Base-by-base conservation (phyloP, 2,797 vertebrate genomes). In the Tauraco hartlaubi region DNA sequence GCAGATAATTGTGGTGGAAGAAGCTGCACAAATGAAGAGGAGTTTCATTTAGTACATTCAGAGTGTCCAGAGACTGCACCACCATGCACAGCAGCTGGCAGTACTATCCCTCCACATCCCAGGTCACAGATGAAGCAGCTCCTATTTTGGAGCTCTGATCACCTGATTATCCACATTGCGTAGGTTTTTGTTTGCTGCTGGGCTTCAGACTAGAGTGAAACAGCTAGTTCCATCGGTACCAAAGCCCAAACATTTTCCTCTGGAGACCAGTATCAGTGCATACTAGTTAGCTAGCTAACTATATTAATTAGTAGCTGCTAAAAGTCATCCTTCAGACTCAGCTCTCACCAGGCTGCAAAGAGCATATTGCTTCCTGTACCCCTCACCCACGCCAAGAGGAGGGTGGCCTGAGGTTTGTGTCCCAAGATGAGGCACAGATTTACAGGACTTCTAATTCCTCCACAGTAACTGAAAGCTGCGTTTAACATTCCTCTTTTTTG, bases 361-460 rank as follows among this genome's bases (percentile, higher is more conserved):
- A 63, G 21, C 43, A 49, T 28, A 8, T 10, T 0, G 11, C 15
- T 87, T 79, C 52, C 41, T 44, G 6, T 12, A 8, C 54, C 51
- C 15, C 39, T 62, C 35, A 25, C 5, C 26, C 17, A 19, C 1
- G 2, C 10, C 54, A 39, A 9, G 11, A 66, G 6, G 12, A 83
- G 7, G 7, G 16, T 22, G 29, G n/a, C 55, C 21, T 0, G 0
- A 73, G 22, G 16, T 37, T 25, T 62, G 2, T 0, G 0, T 63
- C 44, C n/a, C 29, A 67, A 39, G 48, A 37, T 11, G 18, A 11
- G 22, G 8, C 1, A 1, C 6, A 52, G 12, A 15, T 76, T 83
- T 71, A 63, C 28, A 63, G 72, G 23, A 35, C 39, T 68, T 12
- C 6, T 18, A 35, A 14, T 51, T 63, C 21, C 31, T 76, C 16